Evolutionary conservation across 1,140 invertebrate species (phyloP).

Genomic region (Orius insidiosus): DNA sequence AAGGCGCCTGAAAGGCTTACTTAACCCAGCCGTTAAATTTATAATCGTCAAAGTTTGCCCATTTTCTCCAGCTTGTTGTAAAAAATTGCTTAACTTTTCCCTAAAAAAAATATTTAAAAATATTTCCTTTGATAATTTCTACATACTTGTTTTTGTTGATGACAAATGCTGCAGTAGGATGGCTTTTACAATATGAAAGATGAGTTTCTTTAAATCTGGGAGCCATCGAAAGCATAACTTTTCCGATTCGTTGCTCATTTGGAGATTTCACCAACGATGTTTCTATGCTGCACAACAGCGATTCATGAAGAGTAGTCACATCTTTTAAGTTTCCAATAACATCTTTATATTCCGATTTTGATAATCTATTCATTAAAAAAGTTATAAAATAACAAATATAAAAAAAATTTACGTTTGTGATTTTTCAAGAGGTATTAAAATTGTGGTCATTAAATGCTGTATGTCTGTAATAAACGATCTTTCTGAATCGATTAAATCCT

Average conservation of each 20-base stretch:
- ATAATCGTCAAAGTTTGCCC: slow-evolving; percentile 5
- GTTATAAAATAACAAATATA: slow-evolving; percentile 8
- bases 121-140: neutral
- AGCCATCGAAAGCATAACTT: slow-evolving; percentile 74
- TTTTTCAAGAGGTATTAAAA: slow-evolving; percentile 65
- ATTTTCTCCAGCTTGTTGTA: slow-evolving; percentile 1
- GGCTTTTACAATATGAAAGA: slow-evolving; percentile 72
- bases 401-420: slow-evolving; percentile 49
- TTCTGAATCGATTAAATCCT: slow-evolving; percentile 86
- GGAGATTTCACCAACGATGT: slow-evolving; percentile 46
- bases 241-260: slow-evolving; percentile 71
- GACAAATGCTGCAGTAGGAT: slow-evolving; percentile 81
- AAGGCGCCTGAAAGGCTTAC: slow-evolving; percentile 82
- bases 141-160: slow-evolving; percentile 76
- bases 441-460: slow-evolving; percentile 65
- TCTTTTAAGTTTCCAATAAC: slow-evolving; percentile 77
- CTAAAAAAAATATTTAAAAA: slow-evolving; percentile 8
- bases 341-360: slow-evolving; percentile 65
- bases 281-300: slow-evolving; percentile 59
- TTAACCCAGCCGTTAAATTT: slow-evolving; percentile 69
- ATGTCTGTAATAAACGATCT: slow-evolving; percentile 74
- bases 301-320: slow-evolving; percentile 64
- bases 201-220: slow-evolving; percentile 73
- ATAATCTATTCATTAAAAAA: slow-evolving; percentile 52
- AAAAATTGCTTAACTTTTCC: slow-evolving; percentile 4